A percentile compares a stretch with the other conserved stretches of the same genome.
Evolutionary conservation across 2,113 vertebrate genomes (phyloP).

Genomic region (Oreochromis spilurus): DNA sequence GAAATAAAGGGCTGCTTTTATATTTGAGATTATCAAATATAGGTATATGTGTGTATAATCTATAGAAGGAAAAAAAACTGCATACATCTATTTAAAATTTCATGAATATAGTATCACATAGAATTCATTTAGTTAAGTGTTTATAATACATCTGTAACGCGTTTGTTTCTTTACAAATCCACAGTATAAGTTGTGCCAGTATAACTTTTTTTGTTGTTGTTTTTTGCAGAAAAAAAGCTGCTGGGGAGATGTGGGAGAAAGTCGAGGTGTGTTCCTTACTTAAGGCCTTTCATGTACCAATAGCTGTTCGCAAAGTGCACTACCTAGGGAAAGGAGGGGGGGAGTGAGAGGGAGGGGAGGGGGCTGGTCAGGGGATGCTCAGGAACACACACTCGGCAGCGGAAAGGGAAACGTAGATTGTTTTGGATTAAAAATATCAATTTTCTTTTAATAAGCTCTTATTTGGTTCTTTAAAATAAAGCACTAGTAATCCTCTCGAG

Average conservation of each 20-base stretch:
- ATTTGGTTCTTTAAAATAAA: constrained; percentile 64
- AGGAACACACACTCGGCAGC: constrained; percentile 50
- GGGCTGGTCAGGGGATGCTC: background rate
- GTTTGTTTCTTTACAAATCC: constrained; percentile 62
- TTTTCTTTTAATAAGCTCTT: constrained; percentile 21
- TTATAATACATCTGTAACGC: constrained; percentile 57
- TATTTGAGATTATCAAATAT: constrained; percentile 73
- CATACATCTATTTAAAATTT: constrained; percentile 67
- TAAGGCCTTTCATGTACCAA: constrained; percentile 76
- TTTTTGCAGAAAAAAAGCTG: constrained; percentile 31
- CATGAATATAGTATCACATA: constrained; percentile 63
- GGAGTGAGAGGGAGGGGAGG: too few relatives aligned
- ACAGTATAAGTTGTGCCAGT: constrained; percentile 67
- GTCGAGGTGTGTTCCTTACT: constrained; percentile 49
- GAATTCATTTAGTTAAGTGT: constrained; percentile 50
- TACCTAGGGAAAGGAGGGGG: constrained; percentile 6
- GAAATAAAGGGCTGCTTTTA: constrained; percentile 62
- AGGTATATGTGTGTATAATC: constrained; percentile 59
- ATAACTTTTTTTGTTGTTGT: background rate
- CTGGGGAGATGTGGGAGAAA: constrained; percentile 4
- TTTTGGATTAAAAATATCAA: constrained; percentile 43
- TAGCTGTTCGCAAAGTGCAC: constrained; percentile 73
- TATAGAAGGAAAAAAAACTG: constrained; percentile 54
- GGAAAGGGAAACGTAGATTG: constrained; percentile 11
- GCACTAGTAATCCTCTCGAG: constrained; percentile 40